Percentiles rank a stretch among this genome's conserved stretches.
Evolutionary conservation across 2,113 vertebrate species (phyloP).

Genomic region (Lagopus muta): DNA sequence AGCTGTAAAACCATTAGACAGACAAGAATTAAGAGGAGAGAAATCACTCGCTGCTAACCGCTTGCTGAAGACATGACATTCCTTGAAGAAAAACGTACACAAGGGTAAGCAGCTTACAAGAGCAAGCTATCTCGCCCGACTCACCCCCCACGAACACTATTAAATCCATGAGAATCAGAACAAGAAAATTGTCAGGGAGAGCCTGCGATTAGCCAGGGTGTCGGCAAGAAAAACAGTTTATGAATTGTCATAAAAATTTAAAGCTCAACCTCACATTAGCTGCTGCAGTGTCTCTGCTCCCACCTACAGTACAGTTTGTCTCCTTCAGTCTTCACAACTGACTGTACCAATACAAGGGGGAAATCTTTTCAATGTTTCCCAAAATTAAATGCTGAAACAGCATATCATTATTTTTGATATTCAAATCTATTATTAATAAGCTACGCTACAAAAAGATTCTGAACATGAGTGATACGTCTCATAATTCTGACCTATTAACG

Average conservation of each 20-base stretch:
- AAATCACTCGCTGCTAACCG: slow-evolving; percentile 47
- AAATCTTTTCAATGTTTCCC: slow-evolving; percentile 56
- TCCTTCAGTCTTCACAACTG: slow-evolving; percentile 23
- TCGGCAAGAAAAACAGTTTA: slow-evolving; percentile 52
- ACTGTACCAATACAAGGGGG: slow-evolving; percentile 48
- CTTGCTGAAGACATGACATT: slow-evolving; percentile 66
- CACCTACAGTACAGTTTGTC: slow-evolving; percentile 66
- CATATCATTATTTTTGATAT: slow-evolving; percentile 68
- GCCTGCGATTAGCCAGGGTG: slow-evolving; percentile 50
- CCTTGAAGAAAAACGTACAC: slow-evolving; percentile 65
- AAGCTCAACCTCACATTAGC: slow-evolving; percentile 61
- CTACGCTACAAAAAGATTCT: slow-evolving; percentile 65
- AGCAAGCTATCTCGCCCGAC: not conserved
- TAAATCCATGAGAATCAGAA: slow-evolving; percentile 68
- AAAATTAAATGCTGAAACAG: slow-evolving; percentile 69
- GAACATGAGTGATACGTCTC: slow-evolving; percentile 57
- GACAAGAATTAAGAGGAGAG: slow-evolving; percentile 58
- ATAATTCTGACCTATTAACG: slow-evolving; percentile 67
- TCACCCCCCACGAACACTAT: slow-evolving; percentile 56
- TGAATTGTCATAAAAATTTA: slow-evolving; percentile 74
- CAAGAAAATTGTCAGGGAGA: slow-evolving; percentile 68
- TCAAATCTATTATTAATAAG: slow-evolving; percentile 73
- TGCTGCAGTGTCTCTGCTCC: slow-evolving; percentile 70
- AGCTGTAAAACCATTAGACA: slow-evolving; percentile 49
- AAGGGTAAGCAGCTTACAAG: slow-evolving; percentile 66